phyloP scores from a whole-genome alignment of 2,113 vertebrate species.

The Hemicordylus capensis region DNA sequence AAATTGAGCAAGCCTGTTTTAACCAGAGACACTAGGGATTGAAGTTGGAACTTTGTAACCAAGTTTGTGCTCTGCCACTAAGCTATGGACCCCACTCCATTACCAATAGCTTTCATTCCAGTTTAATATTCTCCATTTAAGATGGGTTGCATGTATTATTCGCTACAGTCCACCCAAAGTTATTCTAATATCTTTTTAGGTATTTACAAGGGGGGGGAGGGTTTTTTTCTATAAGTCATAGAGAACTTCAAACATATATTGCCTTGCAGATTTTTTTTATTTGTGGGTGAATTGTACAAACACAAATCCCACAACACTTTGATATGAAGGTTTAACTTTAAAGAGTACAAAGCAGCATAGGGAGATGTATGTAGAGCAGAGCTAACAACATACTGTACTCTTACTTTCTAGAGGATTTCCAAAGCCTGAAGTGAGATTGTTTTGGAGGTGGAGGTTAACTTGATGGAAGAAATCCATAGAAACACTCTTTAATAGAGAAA shows the following conservation, averaged over 20 bases:
- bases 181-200: background rate
- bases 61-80: background rate
- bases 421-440: conserved; percentile 1
- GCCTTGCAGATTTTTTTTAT: conserved; percentile 71
- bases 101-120: background rate
- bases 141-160: background rate
- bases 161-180: too few species aligned
- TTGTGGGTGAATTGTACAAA: conserved; percentile 42
- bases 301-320: conserved; percentile 32
- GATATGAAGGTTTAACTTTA: conserved; percentile 47
- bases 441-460: conserved; percentile 26
- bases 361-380: conserved; percentile 17
- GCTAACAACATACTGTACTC: conserved; percentile 33
- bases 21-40: background rate
- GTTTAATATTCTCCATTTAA: background rate
- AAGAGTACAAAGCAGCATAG: conserved; percentile 36
- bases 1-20: too few species aligned
- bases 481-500: conserved; percentile 59
- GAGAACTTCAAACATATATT: background rate
- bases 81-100: background rate
- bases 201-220: background rate
- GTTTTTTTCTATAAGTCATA: background rate
- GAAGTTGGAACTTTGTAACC: background rate
- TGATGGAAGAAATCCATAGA: conserved; percentile 6
- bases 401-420: conserved; percentile 42